These are phyloP conservation scores for Chrysolina oricalcia DNA, from an alignment of 2,888 invertebrate genomes.

Conservation along the genomic window DNA sequence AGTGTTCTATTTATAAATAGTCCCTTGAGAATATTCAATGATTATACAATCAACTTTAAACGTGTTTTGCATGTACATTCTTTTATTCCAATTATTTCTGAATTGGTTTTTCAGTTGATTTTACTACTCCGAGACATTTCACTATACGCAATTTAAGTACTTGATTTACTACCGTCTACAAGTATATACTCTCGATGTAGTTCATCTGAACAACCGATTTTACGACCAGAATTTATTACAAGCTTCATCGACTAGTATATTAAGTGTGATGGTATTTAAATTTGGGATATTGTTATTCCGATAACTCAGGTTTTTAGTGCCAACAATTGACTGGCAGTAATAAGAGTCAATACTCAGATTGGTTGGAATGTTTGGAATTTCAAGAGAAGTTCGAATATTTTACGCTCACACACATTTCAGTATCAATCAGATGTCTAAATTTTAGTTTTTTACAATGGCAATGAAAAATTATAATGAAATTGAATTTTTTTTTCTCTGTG, in stretches of 20 bases:
- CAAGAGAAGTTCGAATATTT: background rate
- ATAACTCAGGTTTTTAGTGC: background rate
- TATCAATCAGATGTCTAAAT: too few relatives aligned
- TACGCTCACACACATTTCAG: too few relatives aligned
- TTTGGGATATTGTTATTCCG: background rate
- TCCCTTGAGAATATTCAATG: too few relatives aligned
- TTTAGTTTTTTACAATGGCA: too few relatives aligned
- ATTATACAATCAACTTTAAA: background rate
- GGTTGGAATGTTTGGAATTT: background rate
- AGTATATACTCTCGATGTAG: conserved; percentile 1
- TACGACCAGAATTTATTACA: conserved; percentile 17
- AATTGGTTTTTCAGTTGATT: background rate
- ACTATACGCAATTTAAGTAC: conserved; percentile 11
- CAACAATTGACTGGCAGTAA: background rate
- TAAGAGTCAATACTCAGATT: background rate
- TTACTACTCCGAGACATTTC: background rate
- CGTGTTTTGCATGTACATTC: background rate
- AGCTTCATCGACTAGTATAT: background rate
- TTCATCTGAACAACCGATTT: conserved; percentile 16
- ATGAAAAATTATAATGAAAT: too few relatives aligned
- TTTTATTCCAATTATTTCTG: background rate
- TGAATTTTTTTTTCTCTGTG: too few relatives aligned
- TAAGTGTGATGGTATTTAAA: background rate
- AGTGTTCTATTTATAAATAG: too few relatives aligned
- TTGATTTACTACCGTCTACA: conserved; percentile 15